A percentile compares a stretch with the other conserved stretches of the same genome.
phyloP scores from a whole-genome alignment of 2,797 vertebrate species.

The Tragelaphus oryx region DNA sequence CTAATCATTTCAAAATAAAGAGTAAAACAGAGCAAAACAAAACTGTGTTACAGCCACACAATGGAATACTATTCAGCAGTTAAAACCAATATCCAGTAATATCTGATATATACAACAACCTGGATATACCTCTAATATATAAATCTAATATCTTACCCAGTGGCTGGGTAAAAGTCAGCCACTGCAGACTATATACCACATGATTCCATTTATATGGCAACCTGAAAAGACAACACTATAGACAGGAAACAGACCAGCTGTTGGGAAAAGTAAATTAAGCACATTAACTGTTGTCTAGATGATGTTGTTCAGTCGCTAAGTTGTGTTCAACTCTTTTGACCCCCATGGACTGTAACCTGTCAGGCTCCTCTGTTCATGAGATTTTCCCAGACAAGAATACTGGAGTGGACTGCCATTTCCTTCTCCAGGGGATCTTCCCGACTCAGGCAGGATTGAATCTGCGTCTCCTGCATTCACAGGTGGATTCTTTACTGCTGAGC shows the following conservation, averaged over 20 bases:
- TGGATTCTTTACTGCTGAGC: neutral
- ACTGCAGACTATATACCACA: neutral
- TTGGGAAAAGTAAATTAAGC: neutral
- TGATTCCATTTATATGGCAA: neutral
- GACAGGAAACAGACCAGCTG: neutral
- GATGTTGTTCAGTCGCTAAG: neutral
- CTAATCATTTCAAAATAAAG: neutral
- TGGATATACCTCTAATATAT: neutral
- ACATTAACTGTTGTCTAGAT: neutral
- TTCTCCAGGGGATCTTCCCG: neutral
- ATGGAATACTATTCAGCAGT: neutral
- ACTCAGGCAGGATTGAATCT: neutral
- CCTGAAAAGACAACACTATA: neutral
- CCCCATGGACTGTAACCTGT: neutral
- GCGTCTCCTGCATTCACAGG: neutral
- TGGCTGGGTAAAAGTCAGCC: neutral
- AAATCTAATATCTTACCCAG: neutral
- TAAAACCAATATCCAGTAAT: neutral
- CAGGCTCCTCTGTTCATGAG: neutral
- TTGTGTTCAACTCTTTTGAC: neutral
- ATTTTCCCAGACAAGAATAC: neutral
- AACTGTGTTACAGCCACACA: neutral
- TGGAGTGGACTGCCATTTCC: neutral
- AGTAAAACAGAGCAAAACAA: neutral
- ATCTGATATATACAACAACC: neutral